A percentile compares a stretch with the other conserved stretches of the same genome.
phyloP scores from a whole-genome alignment of 2,797 vertebrate genomes.

The Enteromius anoplus region DNA sequence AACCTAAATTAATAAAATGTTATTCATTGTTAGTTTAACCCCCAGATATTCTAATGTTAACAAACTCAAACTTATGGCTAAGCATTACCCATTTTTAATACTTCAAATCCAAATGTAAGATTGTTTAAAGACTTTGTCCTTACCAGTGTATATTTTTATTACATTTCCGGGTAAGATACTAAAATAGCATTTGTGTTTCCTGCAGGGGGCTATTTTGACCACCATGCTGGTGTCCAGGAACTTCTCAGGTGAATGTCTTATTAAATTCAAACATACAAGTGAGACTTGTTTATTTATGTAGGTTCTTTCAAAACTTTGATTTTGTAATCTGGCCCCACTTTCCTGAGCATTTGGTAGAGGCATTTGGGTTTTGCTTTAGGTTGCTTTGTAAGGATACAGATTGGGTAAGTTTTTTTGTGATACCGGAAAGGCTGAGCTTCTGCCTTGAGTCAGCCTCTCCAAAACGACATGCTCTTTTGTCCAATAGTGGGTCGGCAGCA shows the following conservation, averaged over 20 bases:
- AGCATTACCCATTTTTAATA: background rate
- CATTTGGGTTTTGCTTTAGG: slow-evolving; percentile 34
- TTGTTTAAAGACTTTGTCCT: slow-evolving; percentile 32
- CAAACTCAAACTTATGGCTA: background rate
- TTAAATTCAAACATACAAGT: background rate
- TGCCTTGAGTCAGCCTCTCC: slow-evolving; percentile 70
- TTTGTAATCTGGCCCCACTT: slow-evolving; percentile 27
- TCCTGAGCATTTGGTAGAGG: slow-evolving; percentile 21
- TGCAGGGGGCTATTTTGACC: slow-evolving; percentile 95
- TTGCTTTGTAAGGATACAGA: slow-evolving; percentile 43
- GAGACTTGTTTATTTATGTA: background rate
- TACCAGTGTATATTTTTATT: background rate
- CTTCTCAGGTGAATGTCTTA: slow-evolving; percentile 89
- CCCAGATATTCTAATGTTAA: background rate
- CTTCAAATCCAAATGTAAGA: background rate
- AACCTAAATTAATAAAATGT: background rate
- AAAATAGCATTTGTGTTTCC: background rate
- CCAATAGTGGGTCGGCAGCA: slow-evolving; percentile 96
- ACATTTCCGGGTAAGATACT: background rate
- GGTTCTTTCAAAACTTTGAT: slow-evolving; percentile 15
- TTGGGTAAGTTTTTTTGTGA: slow-evolving; percentile 39
- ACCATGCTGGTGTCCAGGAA: slow-evolving; percentile 98
- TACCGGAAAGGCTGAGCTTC: slow-evolving; percentile 51
- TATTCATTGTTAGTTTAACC: background rate
- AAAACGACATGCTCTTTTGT: slow-evolving; percentile 86